Base-by-base conservation (phyloP, 2,797 vertebrate genomes). In the Sebastes variabilis region DNA sequence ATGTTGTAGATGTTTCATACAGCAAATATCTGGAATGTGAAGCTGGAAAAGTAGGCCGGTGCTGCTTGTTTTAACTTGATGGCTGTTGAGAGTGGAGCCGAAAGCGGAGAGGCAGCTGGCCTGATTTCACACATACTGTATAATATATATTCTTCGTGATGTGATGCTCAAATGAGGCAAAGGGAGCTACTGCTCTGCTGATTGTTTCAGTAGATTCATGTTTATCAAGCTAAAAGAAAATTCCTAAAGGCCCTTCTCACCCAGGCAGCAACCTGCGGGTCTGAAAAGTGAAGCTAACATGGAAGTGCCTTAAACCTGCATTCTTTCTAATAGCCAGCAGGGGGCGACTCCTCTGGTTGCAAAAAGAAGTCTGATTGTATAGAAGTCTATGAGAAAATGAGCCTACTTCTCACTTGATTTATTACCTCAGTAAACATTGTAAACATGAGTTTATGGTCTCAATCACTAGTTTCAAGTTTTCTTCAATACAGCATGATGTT, bases 1-100 rank as follows among this genome's bases (percentile, higher is more conserved):
- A 75, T 73, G n/a, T 79, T 80, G 64, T 4, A 9, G 8, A 73
- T 66, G 30, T 81, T 81, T 77, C 29, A 8, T 22, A 10, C 13
- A 22, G 64, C 24, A 68, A 56, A 83, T 66, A 2, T 54, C 55
- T 72, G 68, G 52, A 76, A 58, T 61, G n/a, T 58, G 59, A 75
- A 11, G 16, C n/a, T 10, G 8, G 14, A 6, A 20, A 54, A 58
- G 10, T 49, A 27, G 34, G 54, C 8, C 25, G 36, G 20, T 8
- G 32, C 6, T 20, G 1, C 9, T 24, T 56, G 27, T 75, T 68
- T 75, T 59, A 29, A 56, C 67, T 27, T 54, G 20, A 54, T 22
- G 52, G n/a, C 46, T 49, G 46, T 20, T 49, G 14, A 38, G n/a
- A 38, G 62, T 42, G 4, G 3, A 29, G 60, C 25, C 13, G 11